A percentile compares a stretch with the other conserved stretches of the same genome.
phyloP scores from a whole-genome alignment of 2,797 vertebrate species.

The Ctenopoma kingsleyae region DNA sequence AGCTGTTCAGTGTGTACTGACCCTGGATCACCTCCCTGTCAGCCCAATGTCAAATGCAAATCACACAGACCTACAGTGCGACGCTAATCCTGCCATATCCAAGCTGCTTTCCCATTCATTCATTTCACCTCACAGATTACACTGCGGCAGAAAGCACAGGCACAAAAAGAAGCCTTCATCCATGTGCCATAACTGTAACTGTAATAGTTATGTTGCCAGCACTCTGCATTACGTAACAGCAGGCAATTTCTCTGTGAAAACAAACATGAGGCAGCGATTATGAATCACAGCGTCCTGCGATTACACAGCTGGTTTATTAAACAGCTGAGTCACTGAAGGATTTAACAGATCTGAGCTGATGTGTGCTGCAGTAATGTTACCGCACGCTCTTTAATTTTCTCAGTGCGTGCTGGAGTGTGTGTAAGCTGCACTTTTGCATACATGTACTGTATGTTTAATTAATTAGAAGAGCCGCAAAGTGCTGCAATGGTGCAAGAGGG shows the following conservation, averaged over 20 bases:
- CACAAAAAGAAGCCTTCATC: conserved; percentile 24
- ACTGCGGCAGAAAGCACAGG: conserved; percentile 39
- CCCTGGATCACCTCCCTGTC: conserved; percentile 68
- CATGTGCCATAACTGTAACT: conserved; percentile 51
- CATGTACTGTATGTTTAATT: conserved; percentile 47
- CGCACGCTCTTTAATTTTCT: conserved; percentile 8
- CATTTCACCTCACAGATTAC: conserved; percentile 63
- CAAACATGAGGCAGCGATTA: conserved; percentile 64
- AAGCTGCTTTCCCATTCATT: conserved; percentile 64
- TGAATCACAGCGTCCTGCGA: conserved; percentile 41
- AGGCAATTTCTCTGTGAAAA: conserved; percentile 48
- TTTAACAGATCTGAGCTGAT: conserved; percentile 24
- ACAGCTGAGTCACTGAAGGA: conserved; percentile 45
- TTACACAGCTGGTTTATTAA: conserved; percentile 49
- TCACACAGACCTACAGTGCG: conserved; percentile 50
- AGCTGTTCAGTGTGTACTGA: conserved; percentile 63
- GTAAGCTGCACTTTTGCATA: conserved; percentile 27
- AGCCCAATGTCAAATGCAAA: conserved; percentile 75
- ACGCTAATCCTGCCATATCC: conserved; percentile 67
- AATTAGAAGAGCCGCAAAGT: conserved; percentile 16
- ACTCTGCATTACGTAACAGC: conserved; percentile 57
- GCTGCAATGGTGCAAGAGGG: conserved; percentile 42
- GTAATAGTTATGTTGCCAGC: conserved; percentile 50
- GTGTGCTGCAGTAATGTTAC: background rate
- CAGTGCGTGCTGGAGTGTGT: background rate